Conservation (phyloP, 2,888 invertebrate genomes). For the Caradrina kadenii region DNA sequence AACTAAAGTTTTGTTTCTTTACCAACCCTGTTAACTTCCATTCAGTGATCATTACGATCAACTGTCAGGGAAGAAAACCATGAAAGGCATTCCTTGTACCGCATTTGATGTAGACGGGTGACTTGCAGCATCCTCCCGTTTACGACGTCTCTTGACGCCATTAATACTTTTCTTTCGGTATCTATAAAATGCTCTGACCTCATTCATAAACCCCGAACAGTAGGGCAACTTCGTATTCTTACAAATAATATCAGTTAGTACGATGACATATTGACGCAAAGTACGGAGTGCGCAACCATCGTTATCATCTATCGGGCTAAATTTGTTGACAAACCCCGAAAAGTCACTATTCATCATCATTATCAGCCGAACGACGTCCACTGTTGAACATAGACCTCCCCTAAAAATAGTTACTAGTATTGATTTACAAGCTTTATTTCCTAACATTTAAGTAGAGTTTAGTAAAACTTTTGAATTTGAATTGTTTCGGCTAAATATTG, state of each 20-base stretch:
- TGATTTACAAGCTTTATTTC: not conserved
- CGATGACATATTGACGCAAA: too few relatives aligned
- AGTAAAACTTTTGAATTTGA: slow-evolving; percentile 63
- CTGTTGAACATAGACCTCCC: too few relatives aligned
- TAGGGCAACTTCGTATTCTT: not conserved
- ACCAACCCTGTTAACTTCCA: not conserved
- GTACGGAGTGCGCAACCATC: not conserved
- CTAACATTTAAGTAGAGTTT: not conserved
- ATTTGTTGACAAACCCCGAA: too few relatives aligned
- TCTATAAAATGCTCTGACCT: not conserved
- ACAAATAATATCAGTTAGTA: not conserved
- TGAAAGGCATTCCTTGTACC: not conserved
- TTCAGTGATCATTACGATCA: not conserved
- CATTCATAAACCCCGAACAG: not conserved
- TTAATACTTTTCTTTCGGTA: not conserved
- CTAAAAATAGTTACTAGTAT: too few relatives aligned
- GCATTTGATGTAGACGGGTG: too few relatives aligned
- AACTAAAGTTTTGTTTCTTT: not conserved
- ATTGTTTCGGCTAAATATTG: slow-evolving; percentile 65
- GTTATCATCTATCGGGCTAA: not conserved
- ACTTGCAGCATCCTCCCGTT: not conserved
- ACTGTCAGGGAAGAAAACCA: not conserved
- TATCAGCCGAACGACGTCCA: too few relatives aligned
- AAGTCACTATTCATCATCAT: too few relatives aligned
- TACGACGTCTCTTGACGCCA: not conserved